Evolutionary conservation across 2,797 vertebrate genomes (phyloP).

Genomic region (Cryptoblepharus egeriae): DNA sequence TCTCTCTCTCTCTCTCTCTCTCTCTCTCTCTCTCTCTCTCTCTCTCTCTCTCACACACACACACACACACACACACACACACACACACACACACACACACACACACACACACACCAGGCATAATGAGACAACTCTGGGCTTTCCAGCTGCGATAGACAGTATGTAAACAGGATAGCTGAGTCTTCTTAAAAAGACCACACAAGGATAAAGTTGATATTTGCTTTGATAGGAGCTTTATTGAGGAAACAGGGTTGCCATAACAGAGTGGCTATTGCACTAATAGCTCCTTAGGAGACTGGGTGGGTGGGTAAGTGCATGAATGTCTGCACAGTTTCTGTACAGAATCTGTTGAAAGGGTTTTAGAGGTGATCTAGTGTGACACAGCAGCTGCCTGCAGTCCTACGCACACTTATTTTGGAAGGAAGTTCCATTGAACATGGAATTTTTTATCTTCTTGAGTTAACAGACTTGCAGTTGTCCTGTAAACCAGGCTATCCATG

Average conservation of each 20-base stretch:
- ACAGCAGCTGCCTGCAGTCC: neutral
- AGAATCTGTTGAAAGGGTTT: neutral
- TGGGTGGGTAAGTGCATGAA: neutral
- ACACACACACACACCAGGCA: slow-evolving; percentile 53
- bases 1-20: no score
- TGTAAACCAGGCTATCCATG: neutral
- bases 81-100: no score
- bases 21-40: no score
- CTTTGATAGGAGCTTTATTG: neutral
- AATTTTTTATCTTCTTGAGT: neutral
- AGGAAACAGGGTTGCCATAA: neutral
- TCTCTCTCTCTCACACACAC: no score
- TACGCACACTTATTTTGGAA: neutral
- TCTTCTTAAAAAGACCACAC: slow-evolving; percentile 40
- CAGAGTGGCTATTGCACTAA: neutral
- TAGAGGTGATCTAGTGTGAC: no score
- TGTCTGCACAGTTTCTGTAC: neutral
- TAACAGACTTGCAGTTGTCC: neutral
- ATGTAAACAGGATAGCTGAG: slow-evolving; percentile 42
- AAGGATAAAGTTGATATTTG: slow-evolving; percentile 40
- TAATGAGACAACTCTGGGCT: slow-evolving; percentile 17
- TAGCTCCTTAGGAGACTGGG: neutral
- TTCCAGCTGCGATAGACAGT: slow-evolving; percentile 32
- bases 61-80: no score
- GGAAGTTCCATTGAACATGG: no score